Evolutionary conservation across 2,888 invertebrate species (phyloP), one percentile per base, ranked within the genome.

Genomic region (Dicyrtomina minuta): DNA sequence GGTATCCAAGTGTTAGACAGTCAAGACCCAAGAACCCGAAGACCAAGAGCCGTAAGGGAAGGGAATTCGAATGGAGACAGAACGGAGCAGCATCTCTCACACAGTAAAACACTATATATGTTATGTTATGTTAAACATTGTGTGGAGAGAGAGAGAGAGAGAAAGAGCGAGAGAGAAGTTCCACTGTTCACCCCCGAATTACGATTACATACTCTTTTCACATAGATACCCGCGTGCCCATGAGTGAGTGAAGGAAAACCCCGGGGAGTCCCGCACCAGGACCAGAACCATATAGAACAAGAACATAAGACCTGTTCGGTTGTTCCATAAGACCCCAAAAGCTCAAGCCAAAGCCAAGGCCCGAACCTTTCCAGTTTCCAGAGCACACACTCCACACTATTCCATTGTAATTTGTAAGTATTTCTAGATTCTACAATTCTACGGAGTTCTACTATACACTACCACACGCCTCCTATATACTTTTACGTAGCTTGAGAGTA

Each of bases 141-240:
- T n/a, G 33, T 39, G 58, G n/a, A n/a, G n/a, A n/a, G n/a, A n/a
- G n/a, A n/a, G n/a, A n/a, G n/a, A n/a, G n/a, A n/a, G n/a, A n/a
- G n/a, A n/a, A n/a, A n/a, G n/a, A n/a, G n/a, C 4, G 20, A 27
- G 33, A 17, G 33, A 27, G 58, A 70, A 64, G 66, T 66, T 60
- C 68, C 64, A 75, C 71, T 72, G 74, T 74, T 75, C 76, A 76
- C 74, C 76, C 76, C 76, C 74, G 75, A 76, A 74, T 76, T 74
- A 74, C 33, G 33, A 33, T 33, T 33, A 33, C 33, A 33, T 33
- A 33, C 33, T 5, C 33, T 33, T 33, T 33, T 33, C 33, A 33
- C 33, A 33, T n/a, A 33, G 33, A 33, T 33, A 33, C 33, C 33
- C 33, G 33, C 33, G 33, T 33, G 33, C 68, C 71, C 67, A 65